Percentiles rank a stretch among this genome's conserved stretches.
Conservation (phyloP, 2,113 vertebrate species). For the Nerophis lumbriciformis region DNA sequence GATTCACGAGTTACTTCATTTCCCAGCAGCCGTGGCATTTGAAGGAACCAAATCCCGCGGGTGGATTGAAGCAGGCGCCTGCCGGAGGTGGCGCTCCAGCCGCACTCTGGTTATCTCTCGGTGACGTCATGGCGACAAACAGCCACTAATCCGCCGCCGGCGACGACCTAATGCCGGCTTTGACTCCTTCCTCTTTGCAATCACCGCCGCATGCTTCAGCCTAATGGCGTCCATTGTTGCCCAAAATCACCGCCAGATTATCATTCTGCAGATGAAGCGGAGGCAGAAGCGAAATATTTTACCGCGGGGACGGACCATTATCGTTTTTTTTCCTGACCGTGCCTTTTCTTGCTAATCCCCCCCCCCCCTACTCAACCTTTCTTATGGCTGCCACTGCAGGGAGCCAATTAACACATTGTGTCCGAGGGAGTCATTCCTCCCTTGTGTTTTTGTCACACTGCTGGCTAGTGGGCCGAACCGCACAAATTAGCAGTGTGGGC, state of each 20-base stretch:
- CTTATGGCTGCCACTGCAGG: conserved; percentile 57
- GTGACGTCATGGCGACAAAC: conserved; percentile 32
- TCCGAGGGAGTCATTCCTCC: conserved; percentile 51
- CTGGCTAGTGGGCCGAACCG: conserved; percentile 59
- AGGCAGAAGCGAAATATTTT: conserved; percentile 27
- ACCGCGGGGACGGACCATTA: conserved; percentile 46
- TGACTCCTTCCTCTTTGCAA: conserved; percentile 10
- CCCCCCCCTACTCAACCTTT: conserved; percentile 50
- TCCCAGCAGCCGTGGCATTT: conserved; percentile 61
- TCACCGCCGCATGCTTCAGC: conserved; percentile 29
- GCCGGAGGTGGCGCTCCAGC: conserved; percentile 28
- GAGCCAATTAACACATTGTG: conserved; percentile 73
- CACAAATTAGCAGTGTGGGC: conserved; percentile 69
- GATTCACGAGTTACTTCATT: conserved; percentile 68
- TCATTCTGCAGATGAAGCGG: conserved; percentile 35
- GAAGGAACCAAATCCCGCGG: conserved; percentile 61
- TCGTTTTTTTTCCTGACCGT: conserved; percentile 44
- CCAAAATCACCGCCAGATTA: conserved; percentile 41
- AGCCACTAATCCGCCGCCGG: conserved; percentile 23
- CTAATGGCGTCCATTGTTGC: conserved; percentile 39
- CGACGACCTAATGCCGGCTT: not conserved
- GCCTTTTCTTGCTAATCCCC: conserved; percentile 48
- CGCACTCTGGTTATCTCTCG: conserved; percentile 54
- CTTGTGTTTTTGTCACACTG: conserved; percentile 64
- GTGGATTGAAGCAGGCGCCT: conserved; percentile 57